Evolutionary conservation across 2,888 invertebrate species (phyloP).

Genomic region (Pterobdella sp.): DNA sequence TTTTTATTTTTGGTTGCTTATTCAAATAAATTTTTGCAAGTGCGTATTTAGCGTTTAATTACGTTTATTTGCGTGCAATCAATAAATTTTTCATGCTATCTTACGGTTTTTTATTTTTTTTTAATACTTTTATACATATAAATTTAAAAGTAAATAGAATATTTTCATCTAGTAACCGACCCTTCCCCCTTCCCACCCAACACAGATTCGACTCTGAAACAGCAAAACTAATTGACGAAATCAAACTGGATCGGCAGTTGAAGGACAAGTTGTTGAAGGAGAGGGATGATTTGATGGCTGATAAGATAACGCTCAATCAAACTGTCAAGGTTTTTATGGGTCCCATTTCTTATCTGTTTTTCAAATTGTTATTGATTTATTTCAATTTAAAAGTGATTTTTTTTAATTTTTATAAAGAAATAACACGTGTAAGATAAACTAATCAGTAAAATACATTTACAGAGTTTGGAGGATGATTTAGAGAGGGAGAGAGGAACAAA

Average conservation of each 20-base stretch:
- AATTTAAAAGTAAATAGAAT: no score
- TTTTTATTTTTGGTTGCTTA: background rate
- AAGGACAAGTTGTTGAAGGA: constrained; percentile 74
- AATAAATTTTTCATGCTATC: background rate
- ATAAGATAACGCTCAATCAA: constrained; percentile 79
- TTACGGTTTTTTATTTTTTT: no score
- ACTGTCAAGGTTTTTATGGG: constrained; percentile 56
- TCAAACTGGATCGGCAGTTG: constrained; percentile 68
- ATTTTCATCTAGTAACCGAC: no score
- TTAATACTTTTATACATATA: no score
- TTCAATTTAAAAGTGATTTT: background rate
- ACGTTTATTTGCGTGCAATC: background rate
- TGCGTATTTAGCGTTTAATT: no score
- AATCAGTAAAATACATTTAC: constrained; percentile 24
- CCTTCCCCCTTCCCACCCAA: background rate
- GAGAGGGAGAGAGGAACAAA: constrained; percentile 81
- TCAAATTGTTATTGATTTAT: background rate
- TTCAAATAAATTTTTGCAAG: background rate
- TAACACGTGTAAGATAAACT: no score
- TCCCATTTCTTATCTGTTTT: no score
- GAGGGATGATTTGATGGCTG: constrained; percentile 73
- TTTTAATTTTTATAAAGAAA: no score
- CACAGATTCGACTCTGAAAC: constrained; percentile 74
- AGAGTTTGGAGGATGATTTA: constrained; percentile 78
- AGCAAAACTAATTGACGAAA: constrained; percentile 68